Base-by-base conservation (phyloP, 2,113 vertebrate species). In the Petromus typicus region DNA sequence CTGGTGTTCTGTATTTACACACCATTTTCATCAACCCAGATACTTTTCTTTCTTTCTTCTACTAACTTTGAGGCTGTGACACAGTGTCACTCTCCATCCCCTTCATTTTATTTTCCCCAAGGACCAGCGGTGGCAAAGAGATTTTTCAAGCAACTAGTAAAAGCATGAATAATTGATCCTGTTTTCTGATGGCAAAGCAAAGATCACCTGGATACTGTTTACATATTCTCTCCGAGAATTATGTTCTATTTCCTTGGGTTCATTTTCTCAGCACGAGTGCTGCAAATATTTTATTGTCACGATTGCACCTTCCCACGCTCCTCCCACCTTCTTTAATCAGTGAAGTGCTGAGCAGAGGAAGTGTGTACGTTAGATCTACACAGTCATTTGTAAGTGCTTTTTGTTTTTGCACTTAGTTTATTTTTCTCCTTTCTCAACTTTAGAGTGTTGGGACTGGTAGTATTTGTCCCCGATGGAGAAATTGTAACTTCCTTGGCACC, bases 1-100 rank as follows among this genome's bases (percentile, higher is more conserved):
- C 51, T 71, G 75, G 57, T 87, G 34, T 95, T 95, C 81, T 66
- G 64, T 82, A 89, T 93, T 88, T 86, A 79, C 27, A 84, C 59
- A 85, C 84, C 78, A 9, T 94, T 80, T 86, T 75, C 59, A 93
- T 73, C 79, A 71, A 84, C 56, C 54, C 75, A 57, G 89, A 54
- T 71, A 43, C 59, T 76, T 95, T 89, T 86, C 40, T 79, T 93
- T 78, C 56, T n/a, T 75, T 86, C 20, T 93, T 48, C 89, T 89
- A 43, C 59, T 87, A 61, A 1, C 89, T 93, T 87, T 87, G 81
- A 93, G 69, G 63, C 43, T 89, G 34, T 56, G 69, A 54, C 22
- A 40, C 14, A 88, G n/a, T 7, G 75, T 73, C 40, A n/a, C 43
- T 91, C 34, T n/a, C 48, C 7, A 18, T 30, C 11, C 56, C 22